phyloP scores from a whole-genome alignment of 30 jellyfish, hydroid and myxozoan genomes.

The Clytia hemisphaerica region DNA sequence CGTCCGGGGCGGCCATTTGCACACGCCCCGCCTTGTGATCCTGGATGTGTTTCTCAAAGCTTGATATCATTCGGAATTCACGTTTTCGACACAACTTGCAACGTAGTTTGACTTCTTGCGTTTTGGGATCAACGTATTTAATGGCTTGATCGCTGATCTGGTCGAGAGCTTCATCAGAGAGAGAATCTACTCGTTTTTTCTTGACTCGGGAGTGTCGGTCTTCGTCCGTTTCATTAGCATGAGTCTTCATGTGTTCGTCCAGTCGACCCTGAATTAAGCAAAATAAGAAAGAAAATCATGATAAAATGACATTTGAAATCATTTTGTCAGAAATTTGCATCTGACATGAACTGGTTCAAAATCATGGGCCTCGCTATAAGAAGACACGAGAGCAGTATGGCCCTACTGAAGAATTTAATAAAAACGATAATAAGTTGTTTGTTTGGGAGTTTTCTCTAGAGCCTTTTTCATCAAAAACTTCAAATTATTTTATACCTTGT shows the following conservation, averaged over 20 bases:
- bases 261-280: slow-evolving; percentile 22
- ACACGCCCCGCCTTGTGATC: slow-evolving; percentile 11
- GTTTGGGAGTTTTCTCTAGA: too few relatives aligned
- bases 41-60: slow-evolving; percentile 15
- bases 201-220: slow-evolving; percentile 7
- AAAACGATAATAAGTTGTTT: too few relatives aligned
- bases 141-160: background rate
- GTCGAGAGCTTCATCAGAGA: slow-evolving; percentile 24
- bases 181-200: slow-evolving; percentile 9
- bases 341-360: background rate
- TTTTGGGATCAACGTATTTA: slow-evolving; percentile 19
- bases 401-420: too few relatives aligned
- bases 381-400: too few relatives aligned
- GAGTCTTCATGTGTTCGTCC: slow-evolving; percentile 29
- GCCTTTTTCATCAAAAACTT: background rate
- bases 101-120: slow-evolving; percentile 1
- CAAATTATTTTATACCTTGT: slow-evolving; percentile 4
- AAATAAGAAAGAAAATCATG: background rate
- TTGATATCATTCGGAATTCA: slow-evolving; percentile 23
- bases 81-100: slow-evolving; percentile 27
- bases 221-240: slow-evolving; percentile 24
- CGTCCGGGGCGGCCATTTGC: background rate
- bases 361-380: too few relatives aligned
- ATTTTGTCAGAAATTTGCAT: background rate
- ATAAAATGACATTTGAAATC: background rate